Evolutionary conservation across 2,113 vertebrate genomes (phyloP).

Genomic region (Mustela lutreola): DNA sequence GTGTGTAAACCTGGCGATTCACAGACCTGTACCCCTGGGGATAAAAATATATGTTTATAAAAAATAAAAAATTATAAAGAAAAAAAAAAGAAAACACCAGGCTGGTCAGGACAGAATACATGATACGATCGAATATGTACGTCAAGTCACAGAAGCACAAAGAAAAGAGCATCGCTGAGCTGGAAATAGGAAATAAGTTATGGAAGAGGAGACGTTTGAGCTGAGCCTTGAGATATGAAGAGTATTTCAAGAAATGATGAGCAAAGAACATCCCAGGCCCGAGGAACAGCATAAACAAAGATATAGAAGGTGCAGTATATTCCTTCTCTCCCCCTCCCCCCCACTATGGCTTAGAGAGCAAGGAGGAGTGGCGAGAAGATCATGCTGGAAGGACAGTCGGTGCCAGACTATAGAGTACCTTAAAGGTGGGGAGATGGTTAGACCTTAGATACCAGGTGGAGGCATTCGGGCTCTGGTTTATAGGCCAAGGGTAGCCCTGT

Average conservation of each 20-base stretch:
- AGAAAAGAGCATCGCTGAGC: not conserved
- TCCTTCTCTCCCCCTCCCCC: not conserved
- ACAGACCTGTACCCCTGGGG: too few relatives aligned
- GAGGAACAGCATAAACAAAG: not conserved
- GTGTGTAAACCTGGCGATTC: too few relatives aligned
- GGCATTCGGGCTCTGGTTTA: not conserved
- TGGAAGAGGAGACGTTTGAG: not conserved
- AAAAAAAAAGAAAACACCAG: not conserved
- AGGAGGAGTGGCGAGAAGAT: not conserved
- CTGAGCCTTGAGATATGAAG: not conserved
- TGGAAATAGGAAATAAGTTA: not conserved
- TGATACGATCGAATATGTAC: not conserved
- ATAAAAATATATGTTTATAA: too few relatives aligned
- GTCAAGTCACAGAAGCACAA: not conserved
- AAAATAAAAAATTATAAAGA: too few relatives aligned
- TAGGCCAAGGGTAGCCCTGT: not conserved
- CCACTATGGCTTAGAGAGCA: not conserved
- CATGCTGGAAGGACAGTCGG: not conserved
- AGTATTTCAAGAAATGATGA: slow-evolving; percentile 17
- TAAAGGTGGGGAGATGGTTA: too few relatives aligned
- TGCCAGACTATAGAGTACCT: not conserved
- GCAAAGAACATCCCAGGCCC: not conserved
- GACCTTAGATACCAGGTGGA: not conserved
- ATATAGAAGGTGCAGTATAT: not conserved
- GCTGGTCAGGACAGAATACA: not conserved